Conservation (phyloP, 2,797 vertebrate genomes). For the Anas acuta region DNA sequence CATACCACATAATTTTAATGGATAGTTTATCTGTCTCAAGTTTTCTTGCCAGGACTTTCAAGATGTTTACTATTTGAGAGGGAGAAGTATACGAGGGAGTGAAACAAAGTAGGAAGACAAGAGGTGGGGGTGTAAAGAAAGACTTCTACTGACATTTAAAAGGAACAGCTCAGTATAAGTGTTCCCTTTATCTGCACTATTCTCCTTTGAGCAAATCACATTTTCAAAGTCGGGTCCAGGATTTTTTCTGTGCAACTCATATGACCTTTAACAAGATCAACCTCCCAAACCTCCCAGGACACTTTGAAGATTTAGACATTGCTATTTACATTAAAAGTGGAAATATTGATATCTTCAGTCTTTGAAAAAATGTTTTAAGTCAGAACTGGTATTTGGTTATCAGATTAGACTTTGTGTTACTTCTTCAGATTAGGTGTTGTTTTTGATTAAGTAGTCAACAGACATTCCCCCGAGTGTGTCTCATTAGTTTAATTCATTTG, state of each 20-base stretch:
- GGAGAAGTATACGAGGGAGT: not conserved
- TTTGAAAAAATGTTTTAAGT: not conserved
- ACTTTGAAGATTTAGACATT: not conserved
- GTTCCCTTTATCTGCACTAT: not conserved
- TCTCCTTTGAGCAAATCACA: not conserved
- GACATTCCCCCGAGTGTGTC: not conserved
- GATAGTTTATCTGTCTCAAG: not conserved
- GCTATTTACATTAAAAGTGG: not conserved
- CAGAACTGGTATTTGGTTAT: not conserved
- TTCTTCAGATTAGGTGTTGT: not conserved
- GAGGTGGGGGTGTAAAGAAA: not conserved
- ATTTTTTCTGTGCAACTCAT: not conserved
- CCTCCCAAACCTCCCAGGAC: not conserved
- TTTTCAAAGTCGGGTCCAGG: conserved; percentile 20
- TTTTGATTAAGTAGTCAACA: not conserved
- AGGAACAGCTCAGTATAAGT: not conserved
- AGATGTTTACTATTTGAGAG: not conserved
- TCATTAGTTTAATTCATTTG: not conserved
- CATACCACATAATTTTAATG: conserved; percentile 22
- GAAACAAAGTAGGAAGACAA: not conserved
- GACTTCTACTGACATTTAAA: not conserved
- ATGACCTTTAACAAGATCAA: conserved; percentile 10
- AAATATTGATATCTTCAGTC: not conserved
- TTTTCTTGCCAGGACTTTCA: conserved; percentile 5
- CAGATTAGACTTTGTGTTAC: not conserved